Evolutionary conservation across 2,888 invertebrate genomes (phyloP), one percentile per base, ranked within the genome.

Genomic region (Muschampia plurimacula): DNA sequence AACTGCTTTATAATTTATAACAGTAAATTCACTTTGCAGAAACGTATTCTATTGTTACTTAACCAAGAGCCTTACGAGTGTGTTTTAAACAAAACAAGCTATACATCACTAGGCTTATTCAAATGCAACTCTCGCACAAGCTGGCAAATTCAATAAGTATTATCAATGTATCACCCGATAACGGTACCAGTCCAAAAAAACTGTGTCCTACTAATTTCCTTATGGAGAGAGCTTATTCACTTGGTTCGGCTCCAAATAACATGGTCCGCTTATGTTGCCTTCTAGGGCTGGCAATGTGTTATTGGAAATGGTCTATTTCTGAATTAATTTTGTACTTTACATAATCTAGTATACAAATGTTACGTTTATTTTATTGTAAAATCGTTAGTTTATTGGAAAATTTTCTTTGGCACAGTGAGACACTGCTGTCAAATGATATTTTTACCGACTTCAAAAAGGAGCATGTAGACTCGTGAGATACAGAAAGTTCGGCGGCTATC

Each of bases 131-230:
- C 44, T 49, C 44, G 57, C 49, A 71, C 59, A 49, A 13, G 39
- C 6, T 28, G n/a, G 2, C 28, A 67, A 59, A 22, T 41, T 66
- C 49, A 32, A 32, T 67, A 57, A 36, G 41, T 15, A 36, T 36
- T 32, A 22, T 32, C 63, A 39, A 66, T 66, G 65, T 49, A 62
- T 32, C 63, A 49, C 7, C 57, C 59, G 36, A 36, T 71, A 71
- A 71, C 70, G 70, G 70, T 71, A 2, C 22, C 28, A 32, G 12
- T 28, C 66, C 72, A 67, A 72, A 72, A 72, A 72, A 72, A 22
- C 28, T 62, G 41, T 41, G 62, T 71, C 71, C 71, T 44, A 67
- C 60, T 67, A 72, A 66, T 72, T 67, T 72, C 66, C 66, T 72
- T 67, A 44, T 49, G 32, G 28, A 72, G 67, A 72, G 72, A 52